A percentile compares a stretch with the other conserved stretches of the same genome.
Conservation (phyloP, 2,113 vertebrate genomes). For the Xiphophorus couchianus region DNA sequence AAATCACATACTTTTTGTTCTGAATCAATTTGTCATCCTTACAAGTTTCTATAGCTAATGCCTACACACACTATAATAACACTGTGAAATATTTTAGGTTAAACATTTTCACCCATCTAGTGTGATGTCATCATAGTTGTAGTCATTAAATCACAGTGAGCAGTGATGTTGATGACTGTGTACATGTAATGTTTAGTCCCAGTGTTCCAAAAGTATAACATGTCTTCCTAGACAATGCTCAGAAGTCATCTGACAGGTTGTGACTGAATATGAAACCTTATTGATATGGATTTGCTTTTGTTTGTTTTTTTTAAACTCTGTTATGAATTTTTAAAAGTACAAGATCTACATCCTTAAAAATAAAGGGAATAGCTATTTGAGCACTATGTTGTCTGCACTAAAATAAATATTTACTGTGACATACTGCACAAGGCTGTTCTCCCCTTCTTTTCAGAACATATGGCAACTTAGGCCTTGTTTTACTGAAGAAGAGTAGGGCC, state of each 20-base stretch:
- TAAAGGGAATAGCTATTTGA: conserved; percentile 24
- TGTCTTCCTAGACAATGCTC: neutral
- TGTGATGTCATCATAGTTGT: conserved; percentile 15
- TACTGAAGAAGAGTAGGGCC: no score
- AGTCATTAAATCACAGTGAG: no score
- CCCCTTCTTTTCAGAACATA: neutral
- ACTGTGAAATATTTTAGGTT: no score
- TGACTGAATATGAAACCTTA: conserved; percentile 23
- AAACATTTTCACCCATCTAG: conserved; percentile 15
- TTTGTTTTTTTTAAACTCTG: conserved; percentile 20
- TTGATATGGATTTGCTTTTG: conserved; percentile 7
- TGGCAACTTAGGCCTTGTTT: neutral
- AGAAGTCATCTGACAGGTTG: neutral
- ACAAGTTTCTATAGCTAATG: no score
- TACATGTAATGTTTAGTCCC: conserved; percentile 34
- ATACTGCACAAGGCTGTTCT: neutral
- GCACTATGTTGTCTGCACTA: conserved; percentile 50
- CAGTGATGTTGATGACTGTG: conserved; percentile 20
- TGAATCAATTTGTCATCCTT: no score
- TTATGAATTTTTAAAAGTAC: conserved; percentile 27
- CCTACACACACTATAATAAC: no score
- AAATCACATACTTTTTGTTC: no score
- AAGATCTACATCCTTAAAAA: conserved; percentile 29
- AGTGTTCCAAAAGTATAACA: conserved; percentile 33
- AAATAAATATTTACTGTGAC: conserved; percentile 54